Evolutionary conservation across 2,113 vertebrate genomes (phyloP), one percentile per base, ranked within the genome.

Genomic region (Chionodraco myersi): DNA sequence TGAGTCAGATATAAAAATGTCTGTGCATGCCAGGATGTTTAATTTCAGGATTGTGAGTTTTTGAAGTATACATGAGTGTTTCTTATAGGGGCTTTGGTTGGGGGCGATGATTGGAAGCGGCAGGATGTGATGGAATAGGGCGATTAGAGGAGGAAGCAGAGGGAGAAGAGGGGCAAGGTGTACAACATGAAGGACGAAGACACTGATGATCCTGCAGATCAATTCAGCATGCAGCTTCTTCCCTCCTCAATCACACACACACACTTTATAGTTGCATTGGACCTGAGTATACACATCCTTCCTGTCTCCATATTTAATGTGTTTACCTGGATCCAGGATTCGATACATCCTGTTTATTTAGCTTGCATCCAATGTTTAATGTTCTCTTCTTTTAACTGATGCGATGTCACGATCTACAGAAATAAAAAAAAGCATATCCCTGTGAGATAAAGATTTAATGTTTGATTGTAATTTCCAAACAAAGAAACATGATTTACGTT

Each of bases 41-140:
- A 66, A 86, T 77, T 77, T 72, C 62, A 18, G 0, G 54, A 61
- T 79, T 86, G 72, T 75, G 60, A 76, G 41, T 83, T 60, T 83
- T 81, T 74, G 57, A 53, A 59, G 79, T 56, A 53, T 68, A 6
- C 30, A 68, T 68, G 65, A 68, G 65, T 68, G 49, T 68, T 68
- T 68, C 67, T 30, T 30, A 68, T 36, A 54, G 80, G 84, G 66
- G 70, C 59, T 82, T 63, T 75, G 58, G 61, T 75, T 75, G 26
- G 75, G 67, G 84, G 70, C 11, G 8, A 65, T 66, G 67, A 77
- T 30, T 65, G 80, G 87, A 73, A 84, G 84, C 71, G 87, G 72
- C 61, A 59, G 77, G 72, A 80, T 88, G 75, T 74, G 80, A 82
- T 71, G 56, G 79, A 90, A 78, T 3, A 8, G 62, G n/a, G 53